phyloP scores from a whole-genome alignment of 2,113 vertebrate genomes.

The Saimiri boliviensis region DNA sequence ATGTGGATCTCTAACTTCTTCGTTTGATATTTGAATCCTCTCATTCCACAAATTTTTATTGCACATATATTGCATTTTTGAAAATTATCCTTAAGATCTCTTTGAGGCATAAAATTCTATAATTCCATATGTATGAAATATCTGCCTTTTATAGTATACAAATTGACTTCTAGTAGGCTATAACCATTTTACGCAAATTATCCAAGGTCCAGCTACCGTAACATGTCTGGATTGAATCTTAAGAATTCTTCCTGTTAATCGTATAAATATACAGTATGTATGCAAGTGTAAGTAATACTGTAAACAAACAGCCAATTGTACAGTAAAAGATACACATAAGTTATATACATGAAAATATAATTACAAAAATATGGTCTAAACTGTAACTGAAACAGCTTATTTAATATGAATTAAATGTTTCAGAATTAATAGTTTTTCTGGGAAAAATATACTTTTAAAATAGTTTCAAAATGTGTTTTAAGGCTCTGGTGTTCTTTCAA shows the following conservation, averaged over 20 bases:
- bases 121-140: neutral
- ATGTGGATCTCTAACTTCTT: neutral
- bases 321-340: neutral
- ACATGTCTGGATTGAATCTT: neutral
- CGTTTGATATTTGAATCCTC: neutral
- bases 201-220: neutral
- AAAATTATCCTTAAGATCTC: neutral
- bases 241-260: neutral
- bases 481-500: slow-evolving; percentile 21
- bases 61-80: neutral
- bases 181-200: neutral
- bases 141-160: neutral
- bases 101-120: neutral
- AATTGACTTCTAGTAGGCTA: neutral
- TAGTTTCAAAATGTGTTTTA: slow-evolving; percentile 30
- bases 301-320: neutral
- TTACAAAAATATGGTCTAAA: neutral
- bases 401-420: neutral
- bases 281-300: neutral
- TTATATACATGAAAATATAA: neutral
- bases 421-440: neutral
- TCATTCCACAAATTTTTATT: neutral
- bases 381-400: neutral
- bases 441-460: neutral
- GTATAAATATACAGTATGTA: neutral